Evolutionary conservation across 2,888 invertebrate species (phyloP).

Genomic region (Arrhopalites spinosus): DNA sequence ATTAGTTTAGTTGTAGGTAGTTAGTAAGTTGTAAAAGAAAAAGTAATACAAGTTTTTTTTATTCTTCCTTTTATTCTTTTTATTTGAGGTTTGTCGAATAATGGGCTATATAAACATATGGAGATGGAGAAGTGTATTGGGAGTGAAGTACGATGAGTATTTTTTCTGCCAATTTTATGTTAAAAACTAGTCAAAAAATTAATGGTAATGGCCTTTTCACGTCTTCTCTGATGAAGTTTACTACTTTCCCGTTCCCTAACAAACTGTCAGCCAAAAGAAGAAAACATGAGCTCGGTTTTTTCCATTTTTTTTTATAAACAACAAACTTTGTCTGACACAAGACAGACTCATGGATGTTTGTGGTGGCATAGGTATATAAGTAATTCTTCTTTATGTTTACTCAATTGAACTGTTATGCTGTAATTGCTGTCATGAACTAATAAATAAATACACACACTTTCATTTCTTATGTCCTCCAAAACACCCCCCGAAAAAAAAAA

Average conservation of each 20-base stretch:
- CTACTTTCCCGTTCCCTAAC: no score
- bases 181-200: background rate
- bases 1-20: background rate
- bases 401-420: background rate
- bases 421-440: constrained; percentile 3
- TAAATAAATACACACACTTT: constrained; percentile 2
- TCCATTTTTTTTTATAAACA: no score
- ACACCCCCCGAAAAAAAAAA: background rate
- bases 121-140: no score
- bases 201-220: background rate
- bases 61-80: background rate
- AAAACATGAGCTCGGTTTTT: no score
- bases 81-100: background rate
- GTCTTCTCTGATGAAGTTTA: no score
- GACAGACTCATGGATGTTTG: no score
- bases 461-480: background rate
- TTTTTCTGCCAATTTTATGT: constrained; percentile 1
- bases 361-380: no score
- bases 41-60: background rate
- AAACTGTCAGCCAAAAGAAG: no score
- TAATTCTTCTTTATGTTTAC: background rate
- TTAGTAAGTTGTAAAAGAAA: background rate
- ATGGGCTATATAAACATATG: no score
- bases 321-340: no score
- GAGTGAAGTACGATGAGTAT: no score